Evolutionary conservation across 2,888 invertebrate species (phyloP), one percentile per base, ranked within the genome.

Genomic region (Nomada ferruginata): DNA sequence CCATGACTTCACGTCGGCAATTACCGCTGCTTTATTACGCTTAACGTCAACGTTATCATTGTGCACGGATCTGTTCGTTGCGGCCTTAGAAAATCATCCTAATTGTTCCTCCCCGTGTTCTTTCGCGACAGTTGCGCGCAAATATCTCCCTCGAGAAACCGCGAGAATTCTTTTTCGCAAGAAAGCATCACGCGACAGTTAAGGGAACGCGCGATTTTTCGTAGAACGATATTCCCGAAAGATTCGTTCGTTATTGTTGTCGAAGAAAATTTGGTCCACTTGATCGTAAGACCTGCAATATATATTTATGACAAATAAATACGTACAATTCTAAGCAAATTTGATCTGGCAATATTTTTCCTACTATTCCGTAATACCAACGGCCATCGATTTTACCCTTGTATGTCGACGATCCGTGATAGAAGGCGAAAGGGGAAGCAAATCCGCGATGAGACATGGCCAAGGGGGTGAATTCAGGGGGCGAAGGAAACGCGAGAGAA

Each of bases 21-120:
- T 91, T 91, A 90, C 86, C 88, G 83, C 87, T 87, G 87, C 84
- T 86, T 91, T 90, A 91, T 90, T 90, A 83, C 87, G 85, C 85
- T 89, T 87, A 85, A 83, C 87, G 85, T 89, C 84, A 84, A 80
- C 79, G 74, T 89, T 90, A 90, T 91, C 89, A 80, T 79, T 80
- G 76, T 66, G 60, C 74, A 70, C 69, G 76, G 79, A 91, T 91
- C 89, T 85, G 60, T 66, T 77, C 79, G 73, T 47, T 63, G 66
- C 50, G 29, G 70, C 13, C 50, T 57, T 52, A 47, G 65, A 42
- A 44, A 79, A 86, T 69, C 66, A 44, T 82, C 68, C 75, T 76
- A 76, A 82, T 82, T 80, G 53, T 71, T 71, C 57, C 78, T 20
- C 66, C 66, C 65, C 26, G 52, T 52, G 66, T 72, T 72, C 53